These are phyloP conservation scores for Tolypeutes matacus DNA, from an alignment of 2,797 vertebrate species.

Conservation along the genomic window DNA sequence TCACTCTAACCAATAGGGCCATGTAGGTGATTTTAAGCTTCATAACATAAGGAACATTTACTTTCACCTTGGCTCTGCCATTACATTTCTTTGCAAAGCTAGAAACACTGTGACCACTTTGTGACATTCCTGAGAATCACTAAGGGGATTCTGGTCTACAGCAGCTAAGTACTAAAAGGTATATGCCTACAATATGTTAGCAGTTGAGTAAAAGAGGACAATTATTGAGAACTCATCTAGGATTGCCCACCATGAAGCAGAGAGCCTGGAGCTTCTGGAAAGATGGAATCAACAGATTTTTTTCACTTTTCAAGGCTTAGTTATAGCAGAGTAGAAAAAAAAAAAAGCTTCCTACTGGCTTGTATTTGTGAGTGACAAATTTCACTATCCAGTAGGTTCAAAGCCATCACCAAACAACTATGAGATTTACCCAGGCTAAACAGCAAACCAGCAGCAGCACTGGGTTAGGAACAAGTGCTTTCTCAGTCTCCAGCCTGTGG, in stretches of 20 bases:
- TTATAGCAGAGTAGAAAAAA: background rate
- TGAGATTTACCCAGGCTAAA: background rate
- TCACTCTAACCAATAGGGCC: background rate
- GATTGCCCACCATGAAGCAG: background rate
- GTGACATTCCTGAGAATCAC: background rate
- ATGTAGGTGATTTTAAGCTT: constrained; percentile 23
- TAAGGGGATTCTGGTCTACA: background rate
- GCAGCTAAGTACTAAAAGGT: background rate
- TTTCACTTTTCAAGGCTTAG: background rate
- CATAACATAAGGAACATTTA: background rate
- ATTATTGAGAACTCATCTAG: background rate
- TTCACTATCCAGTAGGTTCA: background rate
- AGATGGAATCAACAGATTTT: background rate
- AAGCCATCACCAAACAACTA: constrained; percentile 14
- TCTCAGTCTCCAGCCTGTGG: background rate
- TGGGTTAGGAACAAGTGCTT: background rate
- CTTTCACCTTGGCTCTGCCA: background rate
- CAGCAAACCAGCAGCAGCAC: background rate
- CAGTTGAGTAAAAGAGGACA: constrained; percentile 10
- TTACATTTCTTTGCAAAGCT: constrained; percentile 19
- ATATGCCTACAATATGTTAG: background rate
- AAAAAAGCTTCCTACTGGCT: background rate
- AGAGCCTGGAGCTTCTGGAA: background rate
- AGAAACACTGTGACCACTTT: background rate
- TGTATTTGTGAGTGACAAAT: background rate